Evolutionary conservation across 2,888 invertebrate species (phyloP).

Genomic region (Polyploca ridens): DNA sequence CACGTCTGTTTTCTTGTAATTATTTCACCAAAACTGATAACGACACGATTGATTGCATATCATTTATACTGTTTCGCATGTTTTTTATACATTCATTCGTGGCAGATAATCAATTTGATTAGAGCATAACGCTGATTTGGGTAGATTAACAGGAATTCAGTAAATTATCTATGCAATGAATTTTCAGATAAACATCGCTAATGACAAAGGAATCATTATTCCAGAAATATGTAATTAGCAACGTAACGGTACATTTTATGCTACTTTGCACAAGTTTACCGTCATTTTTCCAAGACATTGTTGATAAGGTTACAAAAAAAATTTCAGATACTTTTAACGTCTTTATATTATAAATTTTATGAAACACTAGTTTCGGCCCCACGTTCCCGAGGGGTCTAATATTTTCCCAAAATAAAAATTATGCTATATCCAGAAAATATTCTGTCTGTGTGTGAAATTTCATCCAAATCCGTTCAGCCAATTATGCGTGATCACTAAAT

Average conservation of each 20-base stretch:
- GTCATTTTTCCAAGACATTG: no score
- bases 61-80: conserved; percentile 43
- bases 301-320: no score
- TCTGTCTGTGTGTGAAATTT: no score
- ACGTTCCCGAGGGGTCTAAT: no score
- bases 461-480: no score
- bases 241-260: neutral
- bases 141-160: conserved; percentile 36
- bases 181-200: conserved; percentile 3
- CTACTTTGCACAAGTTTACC: no score
- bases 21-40: conserved; percentile 43
- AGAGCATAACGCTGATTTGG: conserved; percentile 36
- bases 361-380: no score
- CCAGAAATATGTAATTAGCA: neutral
- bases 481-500: no score
- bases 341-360: no score
- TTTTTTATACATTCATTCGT: conserved; percentile 31
- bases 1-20: conserved; percentile 24
- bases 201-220: conserved; percentile 5
- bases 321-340: no score
- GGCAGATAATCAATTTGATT: conserved; percentile 44
- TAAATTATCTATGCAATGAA: conserved; percentile 1
- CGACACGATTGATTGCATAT: conserved; percentile 34
- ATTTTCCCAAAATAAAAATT: no score
- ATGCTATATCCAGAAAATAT: no score